Base-by-base conservation (phyloP, 2,888 invertebrate species). In the Cheilosia grossa region DNA sequence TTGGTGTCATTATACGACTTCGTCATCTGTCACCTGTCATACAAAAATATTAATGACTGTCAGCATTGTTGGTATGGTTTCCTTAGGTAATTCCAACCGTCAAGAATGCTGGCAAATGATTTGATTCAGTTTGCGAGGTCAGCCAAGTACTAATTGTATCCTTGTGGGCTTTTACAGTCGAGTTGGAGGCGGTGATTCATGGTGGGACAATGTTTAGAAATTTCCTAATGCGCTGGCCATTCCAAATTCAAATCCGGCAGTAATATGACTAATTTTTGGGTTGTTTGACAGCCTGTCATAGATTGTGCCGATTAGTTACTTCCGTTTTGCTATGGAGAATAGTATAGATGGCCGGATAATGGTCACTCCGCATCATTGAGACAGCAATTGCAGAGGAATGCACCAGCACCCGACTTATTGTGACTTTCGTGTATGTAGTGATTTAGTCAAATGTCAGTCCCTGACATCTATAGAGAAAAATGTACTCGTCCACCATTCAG, bases 11-110 rank as follows among this genome's bases (percentile, higher is more conserved):
- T 33, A 24, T 19, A 37, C 13, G 30, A 33, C 24, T 24, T 44
- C 44, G 61, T 42, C 61, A 61, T 58, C 10, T 54, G 42, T 19
- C 58, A 24, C 33, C 47, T 69, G 69, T 54, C 67, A 67, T 67
- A 19, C 17, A 37, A 7, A 44, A 53, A 33, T 42, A 73, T 79
- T 73, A 58, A 78, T 66, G 80, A 67, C 47, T 27, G 15, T 19
- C 30, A 61, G 27, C 66, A 9, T 47, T 27, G 7, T 40, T 17
- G 73, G 15, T 15, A 37, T 66, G 51, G 24, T 61, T 80, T 61
- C 53, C 49, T 69, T 47, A 33, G 21, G 51, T 21, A 72, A 56
- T 66, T 53, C 70, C 64, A 59, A 9, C 9, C 64, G 7, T 37
- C 19, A 63, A 58, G 70, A 58, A 58, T 64, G 17, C 17, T n/a